Evolutionary conservation across 2,888 invertebrate species (phyloP), one percentile per base, ranked within the genome.

Genomic region (Drosophila eohydei): DNA sequence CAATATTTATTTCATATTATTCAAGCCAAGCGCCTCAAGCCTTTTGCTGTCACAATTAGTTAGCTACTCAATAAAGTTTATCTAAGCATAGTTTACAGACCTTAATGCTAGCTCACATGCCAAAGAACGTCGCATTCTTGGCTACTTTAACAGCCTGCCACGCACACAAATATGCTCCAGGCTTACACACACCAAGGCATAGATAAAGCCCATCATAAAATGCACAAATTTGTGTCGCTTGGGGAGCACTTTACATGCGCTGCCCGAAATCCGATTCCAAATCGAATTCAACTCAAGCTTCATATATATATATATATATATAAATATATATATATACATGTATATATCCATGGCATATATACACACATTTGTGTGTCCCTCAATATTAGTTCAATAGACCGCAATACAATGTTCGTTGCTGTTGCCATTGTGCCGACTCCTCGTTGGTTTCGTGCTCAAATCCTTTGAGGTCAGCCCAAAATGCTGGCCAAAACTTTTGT

Each of bases 381-480:
- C 73, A 64, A 86, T 87, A 83, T 89, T 74, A 73, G 84, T 87
- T 86, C 81, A 83, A 86, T 83, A 81, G 78, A 78, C 84, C 48
- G 67, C 67, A 63, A 61, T 52, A 56, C 70, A 57, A 66, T 30
- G 43, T 50, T 57, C 38, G 69, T 16, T 28, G 16, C 58, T 30
- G 46, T 48, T 74, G 62, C 54, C 48, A 34, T 57, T 78, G 64
- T 56, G 51, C 43, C 54, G 28, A 12, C 41, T n/a, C 41, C 46
- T 59, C 36, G 56, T 11, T 44, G 56, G 67, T 16, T 12, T 55
- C 41, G 57, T 63, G 61, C 62, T 40, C 79, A 89, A 89, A 83
- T 81, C 87, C 89, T 77, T 74, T 79, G 84, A 81, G 84, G 84
- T 89, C 87, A 81, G 73, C 74, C 76, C 64, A 72, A 77, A 43